Conservation (phyloP, 2,888 invertebrate species). For the Tetheella fluctuosa region DNA sequence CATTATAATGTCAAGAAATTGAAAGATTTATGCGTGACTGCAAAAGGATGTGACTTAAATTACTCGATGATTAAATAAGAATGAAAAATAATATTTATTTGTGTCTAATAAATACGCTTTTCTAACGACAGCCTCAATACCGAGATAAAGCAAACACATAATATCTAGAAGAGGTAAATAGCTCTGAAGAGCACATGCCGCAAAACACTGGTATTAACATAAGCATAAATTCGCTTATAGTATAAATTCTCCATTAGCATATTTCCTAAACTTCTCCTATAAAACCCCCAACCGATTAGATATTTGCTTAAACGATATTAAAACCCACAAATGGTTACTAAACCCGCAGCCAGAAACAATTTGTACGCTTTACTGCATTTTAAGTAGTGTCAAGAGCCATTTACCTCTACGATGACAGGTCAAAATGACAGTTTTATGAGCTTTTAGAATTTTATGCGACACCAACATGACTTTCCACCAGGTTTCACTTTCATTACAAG, state of each 20-base stretch:
- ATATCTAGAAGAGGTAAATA: too few species aligned
- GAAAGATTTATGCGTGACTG: too few species aligned
- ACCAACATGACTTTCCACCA: conserved; percentile 24
- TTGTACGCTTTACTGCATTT: conserved; percentile 16
- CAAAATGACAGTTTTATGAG: conserved; percentile 31
- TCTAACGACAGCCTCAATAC: too few species aligned
- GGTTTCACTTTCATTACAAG: conserved; percentile 32
- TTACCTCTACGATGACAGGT: conserved; percentile 20
- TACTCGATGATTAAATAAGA: too few species aligned
- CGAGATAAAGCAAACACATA: too few species aligned
- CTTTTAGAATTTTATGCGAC: conserved; percentile 30
- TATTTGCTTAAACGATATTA: background rate
- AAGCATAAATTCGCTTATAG: too few species aligned
- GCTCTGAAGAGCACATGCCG: too few species aligned
- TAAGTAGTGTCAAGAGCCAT: conserved; percentile 24
- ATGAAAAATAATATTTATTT: too few species aligned
- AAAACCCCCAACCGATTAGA: background rate
- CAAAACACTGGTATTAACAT: too few species aligned
- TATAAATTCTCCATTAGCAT: background rate
- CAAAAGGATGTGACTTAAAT: too few species aligned
- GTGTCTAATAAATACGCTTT: too few species aligned
- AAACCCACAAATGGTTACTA: conserved; percentile 3
- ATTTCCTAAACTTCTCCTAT: background rate
- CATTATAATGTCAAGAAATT: too few species aligned
- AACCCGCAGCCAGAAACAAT: background rate